phyloP scores from a whole-genome alignment of 64 coral and sea anemone species.

The Stylophora pistillata region DNA sequence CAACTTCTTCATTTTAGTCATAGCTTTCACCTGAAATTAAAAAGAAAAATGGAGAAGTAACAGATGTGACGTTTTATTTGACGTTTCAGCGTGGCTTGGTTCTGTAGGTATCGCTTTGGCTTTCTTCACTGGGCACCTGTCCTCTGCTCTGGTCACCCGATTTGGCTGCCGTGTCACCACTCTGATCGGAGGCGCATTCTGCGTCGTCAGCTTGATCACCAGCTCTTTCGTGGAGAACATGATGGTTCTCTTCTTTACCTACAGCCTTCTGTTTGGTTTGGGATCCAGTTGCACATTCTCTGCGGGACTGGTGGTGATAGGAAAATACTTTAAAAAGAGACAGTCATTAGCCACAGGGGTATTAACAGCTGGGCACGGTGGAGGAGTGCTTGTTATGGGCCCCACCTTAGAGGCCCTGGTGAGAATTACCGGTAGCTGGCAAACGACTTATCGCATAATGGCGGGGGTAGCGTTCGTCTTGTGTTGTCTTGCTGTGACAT shows the following conservation, averaged over 20 bases:
- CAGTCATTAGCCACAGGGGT: conserved; percentile 37
- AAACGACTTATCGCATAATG: conserved; percentile 10
- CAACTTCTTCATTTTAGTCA: too few relatives aligned
- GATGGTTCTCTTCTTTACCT: conserved; percentile 3
- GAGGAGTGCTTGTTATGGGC: neutral
- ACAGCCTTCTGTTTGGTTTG: conserved; percentile 23
- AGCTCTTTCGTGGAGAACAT: conserved; percentile 34
- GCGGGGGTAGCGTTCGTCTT: neutral
- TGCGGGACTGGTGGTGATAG: conserved; percentile 15
- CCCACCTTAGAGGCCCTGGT: neutral
- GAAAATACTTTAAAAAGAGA: conserved; percentile 27
- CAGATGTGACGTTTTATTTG: neutral
- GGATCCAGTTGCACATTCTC: conserved; percentile 29
- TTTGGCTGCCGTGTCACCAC: conserved; percentile 8
- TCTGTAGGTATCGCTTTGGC: conserved; percentile 18
- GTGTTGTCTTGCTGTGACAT: neutral
- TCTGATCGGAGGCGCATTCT: conserved; percentile 15
- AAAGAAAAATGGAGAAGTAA: too few relatives aligned
- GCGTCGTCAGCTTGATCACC: neutral
- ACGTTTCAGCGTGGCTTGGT: conserved; percentile 20
- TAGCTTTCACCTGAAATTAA: too few relatives aligned
- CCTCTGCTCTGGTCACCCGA: too few relatives aligned
- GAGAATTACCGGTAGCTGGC: neutral
- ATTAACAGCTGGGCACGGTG: conserved; percentile 25
- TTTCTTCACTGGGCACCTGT: neutral